Conservation (phyloP, 2,797 vertebrate species). For the Gallinago stenura region DNA sequence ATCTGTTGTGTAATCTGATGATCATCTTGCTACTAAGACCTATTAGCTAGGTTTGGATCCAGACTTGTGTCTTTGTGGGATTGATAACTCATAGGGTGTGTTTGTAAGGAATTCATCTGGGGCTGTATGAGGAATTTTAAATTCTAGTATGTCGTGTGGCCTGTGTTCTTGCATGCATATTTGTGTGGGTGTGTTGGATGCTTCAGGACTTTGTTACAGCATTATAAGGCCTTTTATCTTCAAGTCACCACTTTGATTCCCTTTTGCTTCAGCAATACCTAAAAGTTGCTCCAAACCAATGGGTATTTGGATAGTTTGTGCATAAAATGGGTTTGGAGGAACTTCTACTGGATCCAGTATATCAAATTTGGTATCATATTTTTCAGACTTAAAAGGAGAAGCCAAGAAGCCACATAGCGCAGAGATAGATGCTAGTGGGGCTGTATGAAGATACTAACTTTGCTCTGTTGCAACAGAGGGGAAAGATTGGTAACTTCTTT, state of each 20-base stretch:
- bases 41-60: not conserved
- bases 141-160: not conserved
- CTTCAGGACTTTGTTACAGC: not conserved
- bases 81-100: not conserved
- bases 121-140: not conserved
- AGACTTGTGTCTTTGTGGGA: not conserved
- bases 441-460: not conserved
- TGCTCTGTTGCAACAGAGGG: not conserved
- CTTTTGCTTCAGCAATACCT: not conserved
- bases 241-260: not conserved
- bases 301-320: not conserved
- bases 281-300: not conserved
- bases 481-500: not conserved
- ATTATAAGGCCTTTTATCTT: not conserved
- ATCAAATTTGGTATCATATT: not conserved
- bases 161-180: accelerated
- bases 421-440: not conserved
- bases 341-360: not conserved
- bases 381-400: not conserved
- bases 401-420: not conserved
- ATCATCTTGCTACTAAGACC: not conserved
- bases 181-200: not conserved
- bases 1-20: not conserved
- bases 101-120: not conserved
- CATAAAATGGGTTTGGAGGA: not conserved